Evolutionary conservation across 2,797 vertebrate genomes (phyloP), one percentile per base, ranked within the genome.

Genomic region (Rhyacichthys aspro): DNA sequence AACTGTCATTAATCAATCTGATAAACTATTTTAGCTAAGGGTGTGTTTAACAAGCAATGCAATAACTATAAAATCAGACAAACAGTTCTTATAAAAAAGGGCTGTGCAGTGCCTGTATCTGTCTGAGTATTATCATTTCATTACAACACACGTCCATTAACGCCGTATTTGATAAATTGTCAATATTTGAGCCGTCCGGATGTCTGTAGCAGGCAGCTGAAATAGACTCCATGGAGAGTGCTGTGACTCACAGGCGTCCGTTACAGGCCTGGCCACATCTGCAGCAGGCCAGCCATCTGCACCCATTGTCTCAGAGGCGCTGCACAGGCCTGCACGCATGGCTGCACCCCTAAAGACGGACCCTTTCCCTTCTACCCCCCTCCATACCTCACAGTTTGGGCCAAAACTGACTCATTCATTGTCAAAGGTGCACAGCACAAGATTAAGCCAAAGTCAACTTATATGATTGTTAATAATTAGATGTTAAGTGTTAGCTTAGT

Each of bases 221-320:
- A 82, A 79, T 59, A 79, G 69, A 82, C 86, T 78, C 82, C 78
- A 76, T 63, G 75, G 81, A 82, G 82, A 79, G 86, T 80, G 78
- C 76, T 64, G 78, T 81, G 79, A 82, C 82, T 79, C 84, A 70
- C 81, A 81, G 83, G 86, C 88, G 86, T 88, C 81, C 81, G 83
- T 91, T 90, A 90, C 90, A 87, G 82, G 84, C 80, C 83, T 58
- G 81, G 80, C 75, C 89, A 89, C 88, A 91, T 91, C 88, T 91
- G 89, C 89, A 90, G 85, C 64, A 44, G 81, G 86, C 83, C 81
- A 66, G 84, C 91, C 91, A 91, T 91, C 91, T 92, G 90, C 89
- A 91, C 84, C 87, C 77, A 88, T 92, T 92, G 90, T 91, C 86
- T 90, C 63, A 11, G 68, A 85, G 85, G 78, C 78, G 76, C 79